Evolutionary conservation across 2,113 vertebrate genomes (phyloP), one percentile per base, ranked within the genome.

Genomic region (Thamnaconus septentrionalis): DNA sequence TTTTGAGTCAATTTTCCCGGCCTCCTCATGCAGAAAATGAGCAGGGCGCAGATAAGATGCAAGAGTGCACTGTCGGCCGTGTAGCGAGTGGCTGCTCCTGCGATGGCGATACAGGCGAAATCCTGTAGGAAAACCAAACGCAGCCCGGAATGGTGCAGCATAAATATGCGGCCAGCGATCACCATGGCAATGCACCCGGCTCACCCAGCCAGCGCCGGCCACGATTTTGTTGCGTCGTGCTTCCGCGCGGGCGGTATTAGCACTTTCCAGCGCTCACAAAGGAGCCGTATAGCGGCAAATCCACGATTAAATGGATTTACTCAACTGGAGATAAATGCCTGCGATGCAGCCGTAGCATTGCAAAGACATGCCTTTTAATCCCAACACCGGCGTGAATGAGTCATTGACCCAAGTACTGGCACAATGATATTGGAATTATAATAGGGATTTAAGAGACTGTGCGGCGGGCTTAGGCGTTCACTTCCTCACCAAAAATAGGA

Each of bases 1-100:
- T 80, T 31, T 77, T 65, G 76, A 91, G 83, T 87, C 89, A 89
- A 90, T 92, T 91, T 90, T 81, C 87, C 65, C 53, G 75, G 82
- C 71, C 76, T 84, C 69, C 55, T 80, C 88, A 89, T 82, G 89
- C 80, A 63, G 79, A 91, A 93, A 92, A 91, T 91, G 82, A 89
- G 80, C 71, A 60, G 73, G 79, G 77, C 67, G 41, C 40, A 82
- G 86, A 91, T 91, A 90, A 87, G 82, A 90, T 78, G 75, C 60
- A 53, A 76, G 77, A 66, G 73, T 78, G 68, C 78, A 76, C 81
- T 57, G 68, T 77, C 63, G 61, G 76, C 69, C 74, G 71, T 76
- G 74, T 82, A 56, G 75, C 85, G 70, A 85, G 82, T 2, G 18
- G 85, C 81, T 75, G 79, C 77, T 85, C 81, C 18, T 84, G 76